Conservation (phyloP, 2,797 vertebrate species). For the Sebastolobus alascanus region DNA sequence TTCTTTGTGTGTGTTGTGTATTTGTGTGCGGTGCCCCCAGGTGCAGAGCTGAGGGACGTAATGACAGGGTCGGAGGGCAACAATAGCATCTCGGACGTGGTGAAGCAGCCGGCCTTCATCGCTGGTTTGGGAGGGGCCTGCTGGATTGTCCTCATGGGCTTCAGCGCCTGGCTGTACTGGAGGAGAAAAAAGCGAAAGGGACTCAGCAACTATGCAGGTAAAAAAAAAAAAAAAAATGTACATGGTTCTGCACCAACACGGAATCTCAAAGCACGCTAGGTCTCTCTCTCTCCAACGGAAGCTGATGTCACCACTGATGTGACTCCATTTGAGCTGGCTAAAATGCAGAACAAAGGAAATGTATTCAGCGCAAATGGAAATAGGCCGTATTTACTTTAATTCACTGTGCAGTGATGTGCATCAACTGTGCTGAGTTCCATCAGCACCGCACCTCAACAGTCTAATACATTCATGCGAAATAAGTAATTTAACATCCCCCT, state of each 20-base stretch:
- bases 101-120: conserved; percentile 97
- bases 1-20: conserved; percentile 23
- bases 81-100: conserved; percentile 96
- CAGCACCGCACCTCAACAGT: conserved; percentile 69
- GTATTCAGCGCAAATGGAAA: conserved; percentile 75
- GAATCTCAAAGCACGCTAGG: conserved; percentile 58
- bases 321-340: conserved; percentile 71
- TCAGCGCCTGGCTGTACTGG: conserved; percentile 98
- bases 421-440: conserved; percentile 78
- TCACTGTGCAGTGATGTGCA: conserved; percentile 81
- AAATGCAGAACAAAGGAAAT: conserved; percentile 79
- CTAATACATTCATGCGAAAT: conserved; percentile 79
- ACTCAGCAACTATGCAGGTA: conserved; percentile 97
- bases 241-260: conserved; percentile 60
- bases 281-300: conserved; percentile 43
- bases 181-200: conserved; percentile 98
- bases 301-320: conserved; percentile 68
- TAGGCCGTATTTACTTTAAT: conserved; percentile 81
- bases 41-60: conserved; percentile 90
- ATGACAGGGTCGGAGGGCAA: conserved; percentile 90
- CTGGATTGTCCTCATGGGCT: conserved; percentile 98
- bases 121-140: conserved; percentile 96
- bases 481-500: conserved; percentile 80
- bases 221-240: conserved; percentile 68
- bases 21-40: conserved; percentile 70